phyloP scores from a whole-genome alignment of 1,140 invertebrate genomes.

The Heliothis subflexa region DNA sequence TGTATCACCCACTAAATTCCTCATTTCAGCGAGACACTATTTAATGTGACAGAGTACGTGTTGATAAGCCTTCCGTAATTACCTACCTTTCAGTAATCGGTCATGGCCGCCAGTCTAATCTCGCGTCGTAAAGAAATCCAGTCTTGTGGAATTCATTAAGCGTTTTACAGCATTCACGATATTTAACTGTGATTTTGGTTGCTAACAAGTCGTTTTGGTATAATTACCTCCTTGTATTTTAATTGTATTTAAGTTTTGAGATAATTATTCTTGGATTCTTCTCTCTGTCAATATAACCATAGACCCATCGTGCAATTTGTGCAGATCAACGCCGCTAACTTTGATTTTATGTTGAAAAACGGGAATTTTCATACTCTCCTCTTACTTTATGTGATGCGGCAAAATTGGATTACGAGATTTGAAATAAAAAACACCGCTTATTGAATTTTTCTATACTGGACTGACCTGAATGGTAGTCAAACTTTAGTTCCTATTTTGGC shows the following conservation, averaged over 20 bases:
- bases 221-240: not conserved
- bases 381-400: no score
- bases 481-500: no score
- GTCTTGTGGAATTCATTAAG: not conserved
- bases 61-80: conserved; percentile 15
- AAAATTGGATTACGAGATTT: no score
- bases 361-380: no score
- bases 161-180: conserved; percentile 11
- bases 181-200: not conserved
- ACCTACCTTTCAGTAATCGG: conserved; percentile 3
- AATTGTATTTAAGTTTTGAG: not conserved
- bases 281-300: no score
- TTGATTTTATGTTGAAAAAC: no score
- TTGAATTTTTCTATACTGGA: no score
- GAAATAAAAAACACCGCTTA: no score
- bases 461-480: no score
- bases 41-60: not conserved
- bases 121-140: not conserved
- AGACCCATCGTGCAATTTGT: not conserved
- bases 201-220: not conserved
- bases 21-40: no score
- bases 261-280: not conserved
- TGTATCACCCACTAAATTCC: no score
- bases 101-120: conserved; percentile 8
- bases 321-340: not conserved